phyloP scores from a whole-genome alignment of 1,140 invertebrate genomes.

The Choristoneura fumiferana region DNA sequence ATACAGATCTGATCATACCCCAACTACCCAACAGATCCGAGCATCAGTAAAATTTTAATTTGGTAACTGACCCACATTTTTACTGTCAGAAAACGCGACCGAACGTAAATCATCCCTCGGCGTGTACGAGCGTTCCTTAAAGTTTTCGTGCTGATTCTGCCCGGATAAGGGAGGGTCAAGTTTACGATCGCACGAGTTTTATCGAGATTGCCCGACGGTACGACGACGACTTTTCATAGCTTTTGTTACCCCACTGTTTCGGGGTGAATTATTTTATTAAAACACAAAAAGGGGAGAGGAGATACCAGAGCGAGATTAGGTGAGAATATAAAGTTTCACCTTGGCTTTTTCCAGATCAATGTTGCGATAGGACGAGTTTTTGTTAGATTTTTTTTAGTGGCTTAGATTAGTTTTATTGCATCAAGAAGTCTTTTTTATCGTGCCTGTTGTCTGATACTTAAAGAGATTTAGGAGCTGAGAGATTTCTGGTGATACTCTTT shows the following conservation, averaged over 20 bases:
- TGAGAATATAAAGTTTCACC: slow-evolving; percentile 17
- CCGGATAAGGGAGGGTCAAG: slow-evolving; percentile 57
- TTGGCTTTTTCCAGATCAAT: slow-evolving; percentile 6
- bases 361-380: slow-evolving; percentile 8
- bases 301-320: slow-evolving; percentile 26
- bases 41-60: slow-evolving; percentile 53
- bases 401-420: slow-evolving; percentile 14
- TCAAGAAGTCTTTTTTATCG: not conserved
- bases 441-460: not conserved
- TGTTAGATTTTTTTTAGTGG: slow-evolving; percentile 4
- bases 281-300: slow-evolving; percentile 37
- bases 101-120: slow-evolving; percentile 50
- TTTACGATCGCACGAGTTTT: slow-evolving; percentile 57
- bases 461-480: not conserved
- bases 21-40: not conserved
- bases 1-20: not conserved
- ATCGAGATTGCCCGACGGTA: slow-evolving; percentile 57
- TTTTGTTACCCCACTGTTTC: slow-evolving; percentile 45
- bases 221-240: slow-evolving; percentile 42
- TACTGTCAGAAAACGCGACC: slow-evolving; percentile 37
- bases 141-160: slow-evolving; percentile 53
- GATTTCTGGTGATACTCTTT: not conserved
- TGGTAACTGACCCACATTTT: slow-evolving; percentile 49
- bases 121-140: slow-evolving; percentile 32
- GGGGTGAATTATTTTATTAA: slow-evolving; percentile 50